phyloP scores from a whole-genome alignment of 2,888 invertebrate genomes.

The Hypena proboscidalis region DNA sequence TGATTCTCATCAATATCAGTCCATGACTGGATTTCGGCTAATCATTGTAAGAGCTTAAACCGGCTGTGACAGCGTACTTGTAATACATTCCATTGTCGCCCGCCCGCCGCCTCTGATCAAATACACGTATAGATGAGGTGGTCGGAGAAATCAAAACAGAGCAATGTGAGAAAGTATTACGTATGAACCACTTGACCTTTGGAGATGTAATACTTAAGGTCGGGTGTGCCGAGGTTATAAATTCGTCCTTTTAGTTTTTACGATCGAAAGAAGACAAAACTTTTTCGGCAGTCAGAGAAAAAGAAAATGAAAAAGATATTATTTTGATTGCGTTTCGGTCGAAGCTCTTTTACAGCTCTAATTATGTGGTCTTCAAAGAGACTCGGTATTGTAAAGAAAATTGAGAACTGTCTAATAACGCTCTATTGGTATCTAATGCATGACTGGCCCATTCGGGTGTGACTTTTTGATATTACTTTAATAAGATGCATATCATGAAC shows the following conservation, averaged over 20 bases:
- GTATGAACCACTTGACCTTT: constrained; percentile 24
- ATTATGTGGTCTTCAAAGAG: constrained; percentile 20
- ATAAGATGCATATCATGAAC: constrained; percentile 22
- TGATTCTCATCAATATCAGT: constrained; percentile 52
- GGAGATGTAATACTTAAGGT: constrained; percentile 19
- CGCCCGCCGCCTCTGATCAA: constrained; percentile 25
- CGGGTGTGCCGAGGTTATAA: constrained; percentile 24
- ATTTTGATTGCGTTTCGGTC: constrained; percentile 24
- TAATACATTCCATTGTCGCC: constrained; percentile 56
- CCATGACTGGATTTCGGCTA: constrained; percentile 63
- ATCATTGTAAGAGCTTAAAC: constrained; percentile 58
- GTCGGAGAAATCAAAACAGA: constrained; percentile 48
- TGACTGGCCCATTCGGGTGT: constrained; percentile 13
- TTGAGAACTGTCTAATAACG: constrained; percentile 14
- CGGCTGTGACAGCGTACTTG: constrained; percentile 54
- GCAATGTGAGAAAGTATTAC: constrained; percentile 33
- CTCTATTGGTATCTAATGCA: constrained; percentile 16
- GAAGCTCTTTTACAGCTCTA: constrained; percentile 23
- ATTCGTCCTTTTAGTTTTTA: constrained; percentile 9
- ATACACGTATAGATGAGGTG: constrained; percentile 34
- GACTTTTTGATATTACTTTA: constrained; percentile 16
- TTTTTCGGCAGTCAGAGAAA: constrained; percentile 17
- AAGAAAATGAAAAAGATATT: constrained; percentile 27
- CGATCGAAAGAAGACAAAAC: constrained; percentile 8
- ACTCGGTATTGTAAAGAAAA: constrained; percentile 11